Conservation (phyloP, 2,797 vertebrate species). For the Carapus acus region DNA sequence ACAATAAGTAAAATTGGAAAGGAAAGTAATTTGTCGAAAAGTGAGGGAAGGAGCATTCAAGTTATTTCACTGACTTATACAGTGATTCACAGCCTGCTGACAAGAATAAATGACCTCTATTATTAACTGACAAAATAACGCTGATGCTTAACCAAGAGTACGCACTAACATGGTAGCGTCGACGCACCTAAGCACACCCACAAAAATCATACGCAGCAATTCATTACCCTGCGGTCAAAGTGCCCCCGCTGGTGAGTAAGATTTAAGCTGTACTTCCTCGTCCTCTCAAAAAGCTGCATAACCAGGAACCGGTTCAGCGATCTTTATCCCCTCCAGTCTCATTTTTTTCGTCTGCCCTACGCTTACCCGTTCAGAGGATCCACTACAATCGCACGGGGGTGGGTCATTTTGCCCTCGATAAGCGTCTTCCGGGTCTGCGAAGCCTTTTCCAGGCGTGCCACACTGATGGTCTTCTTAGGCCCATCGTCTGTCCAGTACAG, state of each 20-base stretch:
- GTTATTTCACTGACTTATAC: slow-evolving; percentile 20
- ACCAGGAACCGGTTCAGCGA: background rate
- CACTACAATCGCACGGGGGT: slow-evolving; percentile 92
- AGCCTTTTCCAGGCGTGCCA: slow-evolving; percentile 93
- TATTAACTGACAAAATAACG: slow-evolving; percentile 6
- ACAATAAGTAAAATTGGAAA: slow-evolving; percentile 1
- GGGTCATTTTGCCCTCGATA: slow-evolving; percentile 95
- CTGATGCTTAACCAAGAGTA: background rate
- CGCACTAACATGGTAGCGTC: too few species aligned
- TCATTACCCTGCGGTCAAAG: slow-evolving; percentile 1
- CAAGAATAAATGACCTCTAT: slow-evolving; percentile 22
- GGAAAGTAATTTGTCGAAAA: slow-evolving; percentile 12
- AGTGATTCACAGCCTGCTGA: slow-evolving; percentile 1
- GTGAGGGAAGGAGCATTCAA: background rate
- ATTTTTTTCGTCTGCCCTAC: background rate
- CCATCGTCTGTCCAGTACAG: slow-evolving; percentile 97
- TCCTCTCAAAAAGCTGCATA: too few species aligned
- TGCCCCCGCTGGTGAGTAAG: background rate
- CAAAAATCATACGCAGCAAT: background rate
- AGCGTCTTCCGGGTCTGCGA: slow-evolving; percentile 91
- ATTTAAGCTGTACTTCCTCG: too few species aligned
- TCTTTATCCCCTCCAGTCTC: background rate
- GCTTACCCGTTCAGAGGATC: slow-evolving; percentile 89
- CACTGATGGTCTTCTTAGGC: slow-evolving; percentile 96
- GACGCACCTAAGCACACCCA: background rate